Base-by-base conservation (phyloP, 2,888 invertebrate species). In the Endotricha flammealis region DNA sequence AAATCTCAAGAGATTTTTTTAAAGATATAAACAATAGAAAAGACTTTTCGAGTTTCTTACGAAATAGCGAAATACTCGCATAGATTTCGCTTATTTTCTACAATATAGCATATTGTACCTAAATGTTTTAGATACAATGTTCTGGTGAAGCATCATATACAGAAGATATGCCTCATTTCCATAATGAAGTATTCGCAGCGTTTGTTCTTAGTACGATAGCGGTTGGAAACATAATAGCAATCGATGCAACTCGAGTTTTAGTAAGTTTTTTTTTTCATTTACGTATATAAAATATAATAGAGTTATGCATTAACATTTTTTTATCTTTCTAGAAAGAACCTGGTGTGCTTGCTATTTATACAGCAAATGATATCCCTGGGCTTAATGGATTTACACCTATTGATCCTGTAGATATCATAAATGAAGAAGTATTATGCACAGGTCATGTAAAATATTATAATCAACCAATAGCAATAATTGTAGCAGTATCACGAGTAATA, bases 71-170 rank as follows among this genome's bases (percentile, higher is more conserved):
- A n/a, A n/a, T n/a, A n/a, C n/a, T n/a, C n/a, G n/a, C n/a, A n/a
- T n/a, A n/a, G n/a, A n/a, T n/a, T n/a, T n/a, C n/a, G n/a, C n/a
- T n/a, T n/a, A n/a, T n/a, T n/a, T n/a, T n/a, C n/a, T n/a, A n/a
- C n/a, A n/a, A n/a, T n/a, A n/a, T n/a, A n/a, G n/a, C n/a, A n/a
- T n/a, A n/a, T n/a, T n/a, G n/a, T n/a, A n/a, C n/a, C n/a, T n/a
- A n/a, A n/a, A n/a, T n/a, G 16, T 36, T 38, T 42, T 36, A 79
- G 75, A 65, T 77, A 5, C 92, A 91, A 74, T 88, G 88, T 50
- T 81, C 91, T 27, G 93, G 93, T 0, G 91, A 93, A 64, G 91
- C 91, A 0, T 71, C 87, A 46, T 94, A 90, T 61, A 73, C 90
- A 1, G 90, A 91, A 53, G 93, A 93, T 49, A 62, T 90, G 10